Conservation (phyloP, 2,113 vertebrate species). For the Fukomys damarensis region DNA sequence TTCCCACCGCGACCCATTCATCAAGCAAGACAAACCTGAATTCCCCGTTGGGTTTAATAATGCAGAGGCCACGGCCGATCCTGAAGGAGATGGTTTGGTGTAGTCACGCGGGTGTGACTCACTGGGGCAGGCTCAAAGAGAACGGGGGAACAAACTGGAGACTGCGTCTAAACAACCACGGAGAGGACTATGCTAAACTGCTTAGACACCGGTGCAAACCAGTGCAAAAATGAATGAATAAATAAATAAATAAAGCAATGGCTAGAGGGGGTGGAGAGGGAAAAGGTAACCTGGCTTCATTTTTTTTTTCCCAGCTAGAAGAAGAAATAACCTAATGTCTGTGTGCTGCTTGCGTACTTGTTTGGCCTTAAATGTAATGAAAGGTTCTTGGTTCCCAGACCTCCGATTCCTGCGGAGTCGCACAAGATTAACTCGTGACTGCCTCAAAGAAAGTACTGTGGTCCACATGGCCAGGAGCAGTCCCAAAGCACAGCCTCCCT, state of each 20-base stretch:
- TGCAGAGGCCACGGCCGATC: neutral
- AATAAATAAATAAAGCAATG: neutral
- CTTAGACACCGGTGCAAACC: neutral
- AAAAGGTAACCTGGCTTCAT: neutral
- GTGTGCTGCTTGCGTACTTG: neutral
- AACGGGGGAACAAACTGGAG: neutral
- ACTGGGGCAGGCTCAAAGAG: neutral
- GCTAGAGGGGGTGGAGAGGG: accelerated
- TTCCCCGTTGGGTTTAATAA: neutral
- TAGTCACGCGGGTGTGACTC: neutral
- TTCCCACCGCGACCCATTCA: neutral
- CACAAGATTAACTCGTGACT: conserved; percentile 61
- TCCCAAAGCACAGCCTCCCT: neutral
- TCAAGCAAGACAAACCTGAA: neutral
- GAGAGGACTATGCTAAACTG: neutral
- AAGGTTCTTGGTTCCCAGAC: conserved; percentile 41
- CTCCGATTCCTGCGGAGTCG: neutral
- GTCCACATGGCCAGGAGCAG: neutral
- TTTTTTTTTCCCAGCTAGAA: neutral
- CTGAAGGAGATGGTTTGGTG: neutral
- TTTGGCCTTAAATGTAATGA: neutral
- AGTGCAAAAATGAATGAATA: too few species aligned
- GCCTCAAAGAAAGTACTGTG: conserved; percentile 38
- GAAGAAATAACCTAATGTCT: neutral
- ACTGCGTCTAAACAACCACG: neutral